Conservation (phyloP, 1,140 invertebrate genomes). For the Temnothorax curvispinosus region DNA sequence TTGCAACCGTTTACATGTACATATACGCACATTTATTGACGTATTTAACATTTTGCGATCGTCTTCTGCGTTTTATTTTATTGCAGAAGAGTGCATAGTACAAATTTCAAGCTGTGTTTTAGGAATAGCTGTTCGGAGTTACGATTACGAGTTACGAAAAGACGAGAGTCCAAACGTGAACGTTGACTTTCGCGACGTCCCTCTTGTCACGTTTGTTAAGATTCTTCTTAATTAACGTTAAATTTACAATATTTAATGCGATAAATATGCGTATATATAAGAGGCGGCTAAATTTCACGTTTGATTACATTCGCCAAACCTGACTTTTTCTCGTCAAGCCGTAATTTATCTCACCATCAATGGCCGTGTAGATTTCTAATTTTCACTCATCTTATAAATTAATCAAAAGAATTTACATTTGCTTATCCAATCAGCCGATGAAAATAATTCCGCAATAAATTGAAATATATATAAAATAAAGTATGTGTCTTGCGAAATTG, state of each 20-base stretch:
- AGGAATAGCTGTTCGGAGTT: not conserved
- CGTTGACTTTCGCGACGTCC: slow-evolving; percentile 2
- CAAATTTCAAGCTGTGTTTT: not conserved
- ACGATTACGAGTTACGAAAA: not conserved
- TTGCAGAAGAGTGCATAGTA: no score
- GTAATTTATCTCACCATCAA: not conserved
- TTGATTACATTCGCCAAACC: not conserved
- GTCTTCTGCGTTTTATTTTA: not conserved
- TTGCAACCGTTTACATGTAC: not conserved
- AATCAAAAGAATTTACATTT: not conserved
- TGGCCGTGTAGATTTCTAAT: not conserved
- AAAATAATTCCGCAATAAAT: not conserved
- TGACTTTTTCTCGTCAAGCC: not conserved
- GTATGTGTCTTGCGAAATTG: not conserved
- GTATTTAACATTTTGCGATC: not conserved
- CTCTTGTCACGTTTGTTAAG: not conserved
- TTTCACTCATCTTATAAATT: not conserved
- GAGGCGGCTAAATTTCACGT: not conserved
- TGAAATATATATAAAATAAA: not conserved
- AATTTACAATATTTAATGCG: not conserved
- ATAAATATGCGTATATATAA: not conserved
- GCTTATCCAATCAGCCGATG: not conserved
- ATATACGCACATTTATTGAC: not conserved
- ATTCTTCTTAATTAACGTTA: slow-evolving; percentile 7
- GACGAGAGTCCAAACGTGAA: not conserved